Base-by-base conservation (phyloP, 2,888 invertebrate species). In the Therioaphis trifolii region DNA sequence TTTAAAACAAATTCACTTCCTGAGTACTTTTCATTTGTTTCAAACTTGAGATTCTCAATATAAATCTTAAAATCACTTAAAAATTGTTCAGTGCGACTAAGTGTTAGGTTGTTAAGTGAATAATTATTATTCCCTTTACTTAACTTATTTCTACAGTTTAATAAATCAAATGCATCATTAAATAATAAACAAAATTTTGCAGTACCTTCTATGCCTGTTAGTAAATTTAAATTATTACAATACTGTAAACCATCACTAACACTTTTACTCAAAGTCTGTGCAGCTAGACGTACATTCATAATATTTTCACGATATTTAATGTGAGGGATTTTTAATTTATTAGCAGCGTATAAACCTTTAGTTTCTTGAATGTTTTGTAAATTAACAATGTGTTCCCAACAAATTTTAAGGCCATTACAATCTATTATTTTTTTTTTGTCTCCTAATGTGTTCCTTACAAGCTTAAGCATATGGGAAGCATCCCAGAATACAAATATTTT, bases 401-500 rank as follows among this genome's bases (percentile, higher is more conserved):
- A 69, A 85, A 85, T 52, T 5, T 0, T 29, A 18, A 27, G 9
- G 15, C 35, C 24, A 18, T 79, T 55, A n/a, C 79, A n/a, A 61
- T 68, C 66, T 35, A 58, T 46, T 29, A 69, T 12, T 49, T 27
- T 43, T 24, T 46, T 18, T 79, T 68, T 27, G n/a, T n/a, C n/a
- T n/a, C n/a, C n/a, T n/a, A n/a, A n/a, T n/a, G n/a, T n/a, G n/a
- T n/a, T n/a, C n/a, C 14, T 52, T 1, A 35, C 21, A 14, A 43
- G 29, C 7, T 79, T 69, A 14, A 69, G 27, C 68, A 49, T 85
- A 46, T 85, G 86, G 72, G 85, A 79, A 21, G 85, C 84, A 77
- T 86, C 86, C 27, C 85, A 77, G 27, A 86, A 85, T 29, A 86
- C 68, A 77, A 78, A 85, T 55, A 87, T 77, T 35, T 49, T 58